Percentiles rank a stretch among this genome's conserved stretches.
Evolutionary conservation across 2,797 vertebrate species (phyloP).

Genomic region (Decapterus maruadsi): DNA sequence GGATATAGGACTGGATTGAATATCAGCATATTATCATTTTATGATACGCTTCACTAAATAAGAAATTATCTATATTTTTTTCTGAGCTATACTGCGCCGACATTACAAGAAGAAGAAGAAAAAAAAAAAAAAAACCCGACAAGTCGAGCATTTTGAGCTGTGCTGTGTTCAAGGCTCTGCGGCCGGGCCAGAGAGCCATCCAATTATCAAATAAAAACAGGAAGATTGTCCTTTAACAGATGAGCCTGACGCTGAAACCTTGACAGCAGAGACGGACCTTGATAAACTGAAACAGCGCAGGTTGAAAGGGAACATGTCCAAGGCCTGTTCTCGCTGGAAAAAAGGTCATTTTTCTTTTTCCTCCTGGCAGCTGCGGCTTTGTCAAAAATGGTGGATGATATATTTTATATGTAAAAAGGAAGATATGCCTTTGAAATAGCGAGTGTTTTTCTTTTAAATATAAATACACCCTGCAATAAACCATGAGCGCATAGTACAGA

Average conservation of each 20-base stretch:
- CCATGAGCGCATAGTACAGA: conserved; percentile 14
- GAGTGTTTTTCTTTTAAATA: neutral
- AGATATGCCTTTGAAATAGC: conserved; percentile 26
- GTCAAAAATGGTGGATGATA: conserved; percentile 8
- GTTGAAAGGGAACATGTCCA: conserved; percentile 1
- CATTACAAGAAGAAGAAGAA: neutral
- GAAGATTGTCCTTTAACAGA: conserved; percentile 34
- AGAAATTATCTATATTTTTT: neutral
- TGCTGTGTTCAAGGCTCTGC: conserved; percentile 1
- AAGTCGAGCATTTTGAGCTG: neutral
- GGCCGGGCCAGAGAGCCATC: neutral
- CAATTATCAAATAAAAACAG: conserved; percentile 43
- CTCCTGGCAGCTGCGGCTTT: conserved; percentile 14
- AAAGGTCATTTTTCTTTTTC: conserved; percentile 37
- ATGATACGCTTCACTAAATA: neutral
- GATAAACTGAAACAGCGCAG: neutral
- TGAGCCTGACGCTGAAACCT: conserved; percentile 12
- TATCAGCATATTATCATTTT: neutral
- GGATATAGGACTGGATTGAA: neutral
- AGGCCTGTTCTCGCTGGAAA: neutral
- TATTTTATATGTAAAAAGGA: conserved; percentile 11
- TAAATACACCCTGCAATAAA: conserved; percentile 1
- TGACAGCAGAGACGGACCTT: conserved; percentile 10
- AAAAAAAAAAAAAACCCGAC: too few species aligned
- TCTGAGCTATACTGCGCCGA: too few species aligned